These are phyloP conservation scores for Eupithecia insigniata DNA, from an alignment of 2,888 invertebrate genomes.

Conservation along the genomic window DNA sequence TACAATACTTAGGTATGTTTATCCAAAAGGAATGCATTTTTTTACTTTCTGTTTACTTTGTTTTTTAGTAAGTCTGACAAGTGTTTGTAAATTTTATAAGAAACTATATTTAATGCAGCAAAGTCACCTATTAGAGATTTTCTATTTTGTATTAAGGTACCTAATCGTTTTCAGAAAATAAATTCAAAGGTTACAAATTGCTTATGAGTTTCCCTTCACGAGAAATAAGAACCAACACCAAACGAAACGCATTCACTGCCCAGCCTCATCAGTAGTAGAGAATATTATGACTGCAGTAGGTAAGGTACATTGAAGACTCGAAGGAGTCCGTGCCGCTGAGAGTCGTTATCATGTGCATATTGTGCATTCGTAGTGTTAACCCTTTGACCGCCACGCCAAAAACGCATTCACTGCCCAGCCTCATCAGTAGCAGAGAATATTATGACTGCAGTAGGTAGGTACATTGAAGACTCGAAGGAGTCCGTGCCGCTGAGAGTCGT, in stretches of 20 bases:
- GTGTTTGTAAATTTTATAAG: too few species aligned
- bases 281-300: neutral
- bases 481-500: neutral
- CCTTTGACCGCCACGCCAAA: too few species aligned
- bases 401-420: neutral
- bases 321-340: neutral
- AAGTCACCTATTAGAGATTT: too few species aligned
- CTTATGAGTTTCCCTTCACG: neutral
- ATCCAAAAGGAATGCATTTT: neutral
- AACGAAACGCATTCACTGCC: neutral
- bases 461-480: neutral
- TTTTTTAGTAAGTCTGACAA: too few species aligned
- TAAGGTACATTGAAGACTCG: neutral
- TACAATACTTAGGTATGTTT: neutral
- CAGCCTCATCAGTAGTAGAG: neutral
- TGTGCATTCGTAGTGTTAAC: too few species aligned
- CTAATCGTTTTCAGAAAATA: neutral
- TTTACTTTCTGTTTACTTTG: neutral
- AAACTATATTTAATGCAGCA: too few species aligned
- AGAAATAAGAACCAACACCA: neutral
- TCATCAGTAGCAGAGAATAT: neutral
- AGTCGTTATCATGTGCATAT: neutral
- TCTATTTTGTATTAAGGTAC: neutral
- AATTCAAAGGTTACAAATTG: neutral
- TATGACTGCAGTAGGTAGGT: neutral